Percentiles rank a stretch among this genome's conserved stretches.
Conservation (phyloP, 2,888 invertebrate genomes). For the Ormyrus thymus region DNA sequence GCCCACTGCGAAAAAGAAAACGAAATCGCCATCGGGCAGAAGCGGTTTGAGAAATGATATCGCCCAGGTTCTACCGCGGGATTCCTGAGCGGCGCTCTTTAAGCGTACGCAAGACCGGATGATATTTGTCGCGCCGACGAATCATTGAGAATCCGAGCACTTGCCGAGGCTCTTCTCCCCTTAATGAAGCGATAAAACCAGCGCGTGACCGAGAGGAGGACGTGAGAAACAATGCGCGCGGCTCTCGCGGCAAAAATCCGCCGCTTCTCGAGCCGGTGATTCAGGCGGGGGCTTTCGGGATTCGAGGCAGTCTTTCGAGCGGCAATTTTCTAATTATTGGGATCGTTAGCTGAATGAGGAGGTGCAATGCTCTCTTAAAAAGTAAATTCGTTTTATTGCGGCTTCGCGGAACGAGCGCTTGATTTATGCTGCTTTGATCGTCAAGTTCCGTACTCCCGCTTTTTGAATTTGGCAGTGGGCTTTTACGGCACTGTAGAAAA, state of each 20-base stretch:
- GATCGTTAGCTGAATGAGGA: background rate
- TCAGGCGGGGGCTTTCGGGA: background rate
- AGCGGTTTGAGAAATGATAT: slow-evolving; percentile 53
- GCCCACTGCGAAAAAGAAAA: slow-evolving; percentile 44
- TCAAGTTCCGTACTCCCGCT: background rate
- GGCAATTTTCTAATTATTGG: slow-evolving; percentile 34
- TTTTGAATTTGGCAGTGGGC: too few species aligned
- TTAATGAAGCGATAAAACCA: slow-evolving; percentile 17
- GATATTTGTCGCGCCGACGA: slow-evolving; percentile 31
- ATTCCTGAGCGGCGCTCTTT: slow-evolving; percentile 37
- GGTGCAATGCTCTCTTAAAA: slow-evolving; percentile 19
- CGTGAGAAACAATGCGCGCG: too few species aligned
- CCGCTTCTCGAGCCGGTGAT: background rate
- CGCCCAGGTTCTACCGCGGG: slow-evolving; percentile 3
- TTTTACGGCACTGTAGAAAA: too few species aligned
- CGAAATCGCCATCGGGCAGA: slow-evolving; percentile 45
- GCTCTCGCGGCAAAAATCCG: too few species aligned
- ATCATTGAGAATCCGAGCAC: slow-evolving; percentile 3
- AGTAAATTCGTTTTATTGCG: slow-evolving; percentile 3
- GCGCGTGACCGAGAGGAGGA: background rate
- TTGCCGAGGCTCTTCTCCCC: background rate
- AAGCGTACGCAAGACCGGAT: slow-evolving; percentile 19
- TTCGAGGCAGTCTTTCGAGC: background rate
- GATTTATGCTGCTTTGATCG: slow-evolving; percentile 11
- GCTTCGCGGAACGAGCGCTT: slow-evolving; percentile 17